Base-by-base conservation (phyloP, 1,140 invertebrate genomes). In the Rhynchophorus ferrugineus region DNA sequence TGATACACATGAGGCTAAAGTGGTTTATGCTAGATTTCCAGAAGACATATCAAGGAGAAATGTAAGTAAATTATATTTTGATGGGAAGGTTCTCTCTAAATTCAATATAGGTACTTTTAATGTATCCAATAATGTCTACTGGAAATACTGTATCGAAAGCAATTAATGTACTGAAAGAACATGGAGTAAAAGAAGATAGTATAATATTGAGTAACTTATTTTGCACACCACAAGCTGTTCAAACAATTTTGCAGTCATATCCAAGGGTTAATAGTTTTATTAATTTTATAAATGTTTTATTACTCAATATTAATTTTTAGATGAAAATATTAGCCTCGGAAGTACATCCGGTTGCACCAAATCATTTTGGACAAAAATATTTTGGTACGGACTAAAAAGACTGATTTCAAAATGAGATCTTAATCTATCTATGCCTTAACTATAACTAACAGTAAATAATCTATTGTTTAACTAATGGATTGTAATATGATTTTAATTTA, bases 81-180 rank as follows among this genome's bases (percentile, higher is more conserved):
- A n/a, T n/a, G n/a, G n/a, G n/a, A n/a, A n/a, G n/a, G n/a, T n/a
- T n/a, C n/a, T n/a, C n/a, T n/a, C n/a, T n/a, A n/a, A n/a, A n/a
- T 29, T 47, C 33, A 45, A 54, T 21, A 43, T 54, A 66, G 65
- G 91, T 92, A 5, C 74, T 98, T n/a, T 77, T 98, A 0, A 94
- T 99, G 89, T 98, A 98, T 72, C 95, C 95, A 14, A 97, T 97
- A 46, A 95, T 97, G 90, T 94, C 91, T 58, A 95, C 93, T 20
- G 95, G 95, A 5, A 97, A 96, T 70, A 97, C 94, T 45, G 91
- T 97, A 14, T 82, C 87, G 61, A 87, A 94, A 77, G 91, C 95
- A 2, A 89, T 98, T 1, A 87, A 88, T 69, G 91, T 97, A 0
- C 71, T 98, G 13, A 89, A 91, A 61, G 91, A 96, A 60, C 91